Conservation (phyloP, 2,888 invertebrate species). For the Trachelus stipa region DNA sequence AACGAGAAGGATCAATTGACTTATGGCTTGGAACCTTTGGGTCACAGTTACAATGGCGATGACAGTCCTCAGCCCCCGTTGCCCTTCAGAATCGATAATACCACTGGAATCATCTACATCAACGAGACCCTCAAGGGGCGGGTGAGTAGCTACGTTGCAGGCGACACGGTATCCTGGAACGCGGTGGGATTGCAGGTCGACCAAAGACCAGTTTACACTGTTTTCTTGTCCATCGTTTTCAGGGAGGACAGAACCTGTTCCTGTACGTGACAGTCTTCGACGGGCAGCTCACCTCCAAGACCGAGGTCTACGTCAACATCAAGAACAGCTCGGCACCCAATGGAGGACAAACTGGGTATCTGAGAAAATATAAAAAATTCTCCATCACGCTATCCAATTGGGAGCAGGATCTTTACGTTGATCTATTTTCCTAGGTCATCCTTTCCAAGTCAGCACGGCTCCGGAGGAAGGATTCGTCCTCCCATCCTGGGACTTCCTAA, state of each 20-base stretch:
- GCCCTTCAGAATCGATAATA: slow-evolving; percentile 82
- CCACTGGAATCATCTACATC: slow-evolving; percentile 81
- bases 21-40: slow-evolving; percentile 78
- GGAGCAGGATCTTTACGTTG: too few relatives aligned
- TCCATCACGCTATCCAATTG: too few relatives aligned
- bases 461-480: slow-evolving; percentile 50
- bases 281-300: slow-evolving; percentile 75
- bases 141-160: slow-evolving; percentile 68
- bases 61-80: slow-evolving; percentile 65
- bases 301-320: slow-evolving; percentile 77
- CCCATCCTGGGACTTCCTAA: slow-evolving; percentile 50
- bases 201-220: too few relatives aligned
- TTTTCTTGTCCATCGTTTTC: slow-evolving; percentile 52
- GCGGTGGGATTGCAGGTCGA: too few relatives aligned
- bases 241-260: slow-evolving; percentile 77
- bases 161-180: too few relatives aligned
- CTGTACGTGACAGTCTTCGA: slow-evolving; percentile 78
- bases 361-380: too few relatives aligned
- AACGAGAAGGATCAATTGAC: slow-evolving; percentile 74
- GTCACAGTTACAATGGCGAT: slow-evolving; percentile 55
- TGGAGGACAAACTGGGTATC: slow-evolving; percentile 53
- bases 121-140: slow-evolving; percentile 82
- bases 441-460: slow-evolving; percentile 43
- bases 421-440: slow-evolving; percentile 24
- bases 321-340: slow-evolving; percentile 62